A percentile compares a stretch with the other conserved stretches of the same genome.
Conservation (phyloP, 2,113 vertebrate genomes). For the Heteronetta atricapilla region DNA sequence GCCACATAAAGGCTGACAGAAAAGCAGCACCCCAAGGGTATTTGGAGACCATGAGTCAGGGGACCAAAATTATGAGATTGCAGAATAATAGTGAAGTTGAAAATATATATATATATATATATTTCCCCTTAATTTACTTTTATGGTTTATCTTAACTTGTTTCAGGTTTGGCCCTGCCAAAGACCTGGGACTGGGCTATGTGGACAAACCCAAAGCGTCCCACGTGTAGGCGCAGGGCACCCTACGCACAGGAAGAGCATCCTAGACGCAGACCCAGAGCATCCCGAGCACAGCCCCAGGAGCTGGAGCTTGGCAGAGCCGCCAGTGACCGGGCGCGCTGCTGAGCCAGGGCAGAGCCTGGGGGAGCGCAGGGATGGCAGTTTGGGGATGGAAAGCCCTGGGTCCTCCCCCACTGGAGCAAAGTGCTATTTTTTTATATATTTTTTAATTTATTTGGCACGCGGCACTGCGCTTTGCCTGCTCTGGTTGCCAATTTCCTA, state of each 20-base stretch:
- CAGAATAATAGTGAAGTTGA: neutral
- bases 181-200: neutral
- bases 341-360: neutral
- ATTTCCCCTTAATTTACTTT: neutral
- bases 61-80: neutral
- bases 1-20: neutral
- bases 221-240: fast-evolving
- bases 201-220: neutral
- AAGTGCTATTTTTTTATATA: neutral
- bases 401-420: neutral
- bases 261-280: neutral
- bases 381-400: neutral
- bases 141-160: neutral
- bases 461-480: neutral
- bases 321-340: fast-evolving
- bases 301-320: neutral
- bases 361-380: fast-evolving
- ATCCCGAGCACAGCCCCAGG: fast-evolving
- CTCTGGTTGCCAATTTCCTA: neutral
- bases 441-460: neutral
- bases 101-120: too few species aligned
- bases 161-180: neutral
- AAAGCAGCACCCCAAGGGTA: neutral
- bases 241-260: too few species aligned
- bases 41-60: neutral